Base-by-base conservation (phyloP, 2,797 vertebrate genomes). In the Mormyrops attenuatus region DNA sequence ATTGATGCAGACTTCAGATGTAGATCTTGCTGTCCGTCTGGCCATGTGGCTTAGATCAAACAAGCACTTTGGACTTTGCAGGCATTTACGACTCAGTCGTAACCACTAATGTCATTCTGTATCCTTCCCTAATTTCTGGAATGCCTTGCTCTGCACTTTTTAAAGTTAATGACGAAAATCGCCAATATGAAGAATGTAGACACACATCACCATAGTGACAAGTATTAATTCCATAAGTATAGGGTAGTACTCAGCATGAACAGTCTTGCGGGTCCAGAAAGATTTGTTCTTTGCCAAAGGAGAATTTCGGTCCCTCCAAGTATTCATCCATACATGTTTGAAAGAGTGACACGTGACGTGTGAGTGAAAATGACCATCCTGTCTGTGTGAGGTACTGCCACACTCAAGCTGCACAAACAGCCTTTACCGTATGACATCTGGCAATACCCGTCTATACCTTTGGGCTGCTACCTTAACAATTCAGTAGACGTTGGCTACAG, bases 21-120 rank as follows among this genome's bases (percentile, higher is more conserved):
- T 53, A 52, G 8, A 17, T 30, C 84, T 85, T 52, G 20, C 22
- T 13, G 85, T 38, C 50, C 38, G 47, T 55, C 34, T 57, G 49
- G 88, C 90, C 88, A 88, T 30, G 73, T 80, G 15, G 73, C 38
- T 41, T 41, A 0, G 38, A 80, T 80, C 88, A 90, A 84, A 89
- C 88, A 88, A 89, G 90, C 11, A 17, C 50, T 82, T 82, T 85
- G 49, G 47, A 26, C 50, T 89, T 47, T 34, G 17, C 30, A 57
- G 5, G 52, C 17, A 55, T 91, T 93, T 94, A 92, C 92, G 91
- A 91, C 73, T 90, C 90, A 92, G 88, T 92, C 90, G 49, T 87
- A 89, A 92, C 91, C 77, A 63, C 90, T 80, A 69, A 84, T 5
- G 89, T 69, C 88, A 89, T 89, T 90, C 87, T 63, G 88, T 90